phyloP scores from a whole-genome alignment of 2,797 vertebrate species.

The Darevskia mixta region DNA sequence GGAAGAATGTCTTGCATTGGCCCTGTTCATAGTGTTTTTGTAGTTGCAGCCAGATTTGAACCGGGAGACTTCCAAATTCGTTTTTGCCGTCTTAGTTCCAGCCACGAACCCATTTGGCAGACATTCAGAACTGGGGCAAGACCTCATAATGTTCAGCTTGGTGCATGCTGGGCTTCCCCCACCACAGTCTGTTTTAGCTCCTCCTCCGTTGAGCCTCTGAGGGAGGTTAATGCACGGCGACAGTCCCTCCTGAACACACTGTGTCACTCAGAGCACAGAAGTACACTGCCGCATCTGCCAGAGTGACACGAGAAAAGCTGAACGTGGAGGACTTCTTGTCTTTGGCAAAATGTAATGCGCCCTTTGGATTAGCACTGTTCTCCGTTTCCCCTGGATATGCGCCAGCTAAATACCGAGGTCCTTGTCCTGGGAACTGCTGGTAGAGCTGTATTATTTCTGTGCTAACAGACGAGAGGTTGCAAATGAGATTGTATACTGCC shows the following conservation, averaged over 20 bases:
- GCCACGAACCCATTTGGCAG: too few relatives aligned
- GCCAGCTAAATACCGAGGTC: slow-evolving; percentile 31
- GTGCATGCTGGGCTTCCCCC: too few relatives aligned
- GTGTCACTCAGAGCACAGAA: not conserved
- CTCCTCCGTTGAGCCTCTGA: too few relatives aligned
- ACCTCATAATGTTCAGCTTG: too few relatives aligned
- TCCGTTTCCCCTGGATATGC: not conserved
- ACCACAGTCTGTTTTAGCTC: too few relatives aligned
- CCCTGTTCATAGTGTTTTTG: too few relatives aligned
- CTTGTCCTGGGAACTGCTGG: not conserved
- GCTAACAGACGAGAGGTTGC: not conserved
- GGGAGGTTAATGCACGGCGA: not conserved
- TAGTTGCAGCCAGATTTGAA: too few relatives aligned
- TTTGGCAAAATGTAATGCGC: not conserved
- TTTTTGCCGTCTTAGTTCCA: too few relatives aligned
- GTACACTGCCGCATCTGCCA: not conserved
- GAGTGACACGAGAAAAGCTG: not conserved
- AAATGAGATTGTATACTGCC: not conserved
- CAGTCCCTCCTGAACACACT: not conserved
- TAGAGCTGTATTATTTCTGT: not conserved
- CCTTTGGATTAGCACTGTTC: not conserved
- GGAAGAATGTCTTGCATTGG: too few relatives aligned
- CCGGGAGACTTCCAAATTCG: too few relatives aligned
- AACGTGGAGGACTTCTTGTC: not conserved
- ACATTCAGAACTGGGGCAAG: too few relatives aligned